phyloP scores from a whole-genome alignment of 2,888 invertebrate genomes.

The Pristionchus exspectatus region DNA sequence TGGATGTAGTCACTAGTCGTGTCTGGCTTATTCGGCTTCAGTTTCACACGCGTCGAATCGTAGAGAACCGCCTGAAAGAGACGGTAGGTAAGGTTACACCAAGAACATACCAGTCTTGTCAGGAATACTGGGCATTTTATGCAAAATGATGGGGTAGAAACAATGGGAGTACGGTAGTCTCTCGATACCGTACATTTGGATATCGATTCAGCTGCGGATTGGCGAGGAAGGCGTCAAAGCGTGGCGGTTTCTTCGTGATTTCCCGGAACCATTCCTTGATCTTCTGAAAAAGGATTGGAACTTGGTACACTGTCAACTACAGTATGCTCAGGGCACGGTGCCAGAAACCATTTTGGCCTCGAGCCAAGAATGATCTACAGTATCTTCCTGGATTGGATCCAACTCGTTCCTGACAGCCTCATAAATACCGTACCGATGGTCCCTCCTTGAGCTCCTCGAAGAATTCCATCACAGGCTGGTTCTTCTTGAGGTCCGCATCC shows the following conservation, averaged over 20 bases:
- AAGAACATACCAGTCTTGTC: too few species aligned
- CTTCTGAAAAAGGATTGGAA: not conserved
- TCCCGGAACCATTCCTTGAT: constrained; percentile 45
- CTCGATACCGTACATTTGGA: not conserved
- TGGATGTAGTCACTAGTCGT: constrained; percentile 31
- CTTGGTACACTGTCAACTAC: not conserved
- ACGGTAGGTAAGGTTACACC: not conserved
- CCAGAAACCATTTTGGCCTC: not conserved
- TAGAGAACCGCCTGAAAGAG: constrained; percentile 26
- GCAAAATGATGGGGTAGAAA: too few species aligned
- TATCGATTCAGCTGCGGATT: constrained; percentile 33
- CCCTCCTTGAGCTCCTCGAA: constrained; percentile 21
- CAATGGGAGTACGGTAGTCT: not conserved
- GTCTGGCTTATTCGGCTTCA: constrained; percentile 36
- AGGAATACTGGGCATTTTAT: too few species aligned
- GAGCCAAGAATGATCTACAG: not conserved
- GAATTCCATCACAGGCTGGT: constrained; percentile 21
- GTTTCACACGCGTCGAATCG: not conserved
- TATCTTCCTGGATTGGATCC: not conserved
- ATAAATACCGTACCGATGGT: constrained; percentile 18
- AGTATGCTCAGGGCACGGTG: not conserved
- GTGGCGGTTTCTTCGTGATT: constrained; percentile 29
- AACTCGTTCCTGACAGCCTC: not conserved
- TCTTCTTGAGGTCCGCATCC: constrained; percentile 45
- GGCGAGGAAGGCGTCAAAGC: constrained; percentile 44